Evolutionary conservation across 2,888 invertebrate genomes (phyloP).

Genomic region (Cynaeus angustus): DNA sequence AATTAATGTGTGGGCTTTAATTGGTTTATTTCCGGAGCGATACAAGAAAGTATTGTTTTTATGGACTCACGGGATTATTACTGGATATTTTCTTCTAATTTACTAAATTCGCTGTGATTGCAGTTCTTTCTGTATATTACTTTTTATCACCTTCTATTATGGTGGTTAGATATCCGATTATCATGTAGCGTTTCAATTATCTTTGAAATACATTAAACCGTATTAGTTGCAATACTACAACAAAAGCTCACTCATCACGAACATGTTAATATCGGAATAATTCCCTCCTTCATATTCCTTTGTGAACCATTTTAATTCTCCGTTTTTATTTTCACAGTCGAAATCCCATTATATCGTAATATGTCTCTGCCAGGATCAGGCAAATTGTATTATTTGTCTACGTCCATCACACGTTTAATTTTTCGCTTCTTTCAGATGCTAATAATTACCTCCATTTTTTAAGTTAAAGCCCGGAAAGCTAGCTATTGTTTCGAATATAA

Average conservation of each 20-base stretch:
- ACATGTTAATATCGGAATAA: constrained; percentile 5
- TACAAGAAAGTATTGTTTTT: too few relatives aligned
- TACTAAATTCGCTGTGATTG: too few relatives aligned
- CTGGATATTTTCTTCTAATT: too few relatives aligned
- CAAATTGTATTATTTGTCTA: constrained; percentile 41
- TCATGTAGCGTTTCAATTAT: too few relatives aligned
- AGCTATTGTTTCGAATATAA: background rate
- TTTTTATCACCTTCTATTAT: too few relatives aligned
- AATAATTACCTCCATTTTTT: constrained; percentile 1
- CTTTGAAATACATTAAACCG: too few relatives aligned
- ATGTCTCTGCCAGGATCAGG: constrained; percentile 39
- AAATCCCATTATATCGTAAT: constrained; percentile 37
- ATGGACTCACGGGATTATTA: too few relatives aligned
- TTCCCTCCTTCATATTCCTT: constrained; percentile 1
- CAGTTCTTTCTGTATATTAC: too few relatives aligned
- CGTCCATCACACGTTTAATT: constrained; percentile 33
- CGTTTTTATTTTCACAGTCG: constrained; percentile 35
- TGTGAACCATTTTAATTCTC: constrained; percentile 29
- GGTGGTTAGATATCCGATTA: too few relatives aligned
- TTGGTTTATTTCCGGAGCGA: too few relatives aligned
- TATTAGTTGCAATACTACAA: too few relatives aligned
- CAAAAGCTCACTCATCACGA: constrained; percentile 1
- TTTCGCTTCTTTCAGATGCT: constrained; percentile 10
- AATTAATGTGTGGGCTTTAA: too few relatives aligned
- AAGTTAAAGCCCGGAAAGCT: background rate